These are phyloP conservation scores for Schizothorax lantsangensis DNA, from an alignment of 2,797 vertebrate species.

Conservation along the genomic window DNA sequence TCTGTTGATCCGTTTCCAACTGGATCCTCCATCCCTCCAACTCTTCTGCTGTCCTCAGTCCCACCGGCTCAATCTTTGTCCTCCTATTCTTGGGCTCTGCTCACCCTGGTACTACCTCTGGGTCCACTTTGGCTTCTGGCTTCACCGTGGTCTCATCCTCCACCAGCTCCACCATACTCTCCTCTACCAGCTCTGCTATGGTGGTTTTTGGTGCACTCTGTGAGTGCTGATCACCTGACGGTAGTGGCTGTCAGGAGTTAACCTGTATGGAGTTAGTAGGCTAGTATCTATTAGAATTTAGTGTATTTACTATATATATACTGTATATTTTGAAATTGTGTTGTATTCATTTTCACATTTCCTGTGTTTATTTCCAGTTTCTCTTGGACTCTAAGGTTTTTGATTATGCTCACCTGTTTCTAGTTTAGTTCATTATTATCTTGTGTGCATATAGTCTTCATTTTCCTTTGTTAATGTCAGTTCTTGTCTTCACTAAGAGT, in stretches of 20 bases:
- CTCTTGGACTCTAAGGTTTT: neutral
- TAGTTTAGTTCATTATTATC: neutral
- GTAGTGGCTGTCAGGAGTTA: too few species aligned
- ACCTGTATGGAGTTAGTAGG: neutral
- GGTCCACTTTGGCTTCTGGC: neutral
- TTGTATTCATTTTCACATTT: too few species aligned
- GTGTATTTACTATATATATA: too few species aligned
- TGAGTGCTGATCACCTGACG: too few species aligned
- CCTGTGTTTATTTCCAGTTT: too few species aligned
- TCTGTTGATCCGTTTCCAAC: neutral
- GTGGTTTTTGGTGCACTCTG: too few species aligned
- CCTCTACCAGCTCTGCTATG: too few species aligned
- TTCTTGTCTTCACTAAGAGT: neutral
- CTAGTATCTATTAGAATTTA: too few species aligned
- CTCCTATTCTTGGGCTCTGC: neutral
- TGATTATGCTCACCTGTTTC: neutral
- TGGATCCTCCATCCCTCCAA: neutral
- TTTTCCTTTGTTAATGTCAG: neutral
- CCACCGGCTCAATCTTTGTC: neutral
- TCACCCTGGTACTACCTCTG: neutral
- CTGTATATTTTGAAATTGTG: too few species aligned
- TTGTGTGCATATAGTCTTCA: neutral
- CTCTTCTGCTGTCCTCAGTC: neutral
- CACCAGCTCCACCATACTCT: too few species aligned
- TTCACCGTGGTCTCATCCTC: neutral